A percentile compares a stretch with the other conserved stretches of the same genome.
These are phyloP conservation scores for Antennarius maculatus DNA, from an alignment of 2,797 vertebrate genomes.

Conservation along the genomic window DNA sequence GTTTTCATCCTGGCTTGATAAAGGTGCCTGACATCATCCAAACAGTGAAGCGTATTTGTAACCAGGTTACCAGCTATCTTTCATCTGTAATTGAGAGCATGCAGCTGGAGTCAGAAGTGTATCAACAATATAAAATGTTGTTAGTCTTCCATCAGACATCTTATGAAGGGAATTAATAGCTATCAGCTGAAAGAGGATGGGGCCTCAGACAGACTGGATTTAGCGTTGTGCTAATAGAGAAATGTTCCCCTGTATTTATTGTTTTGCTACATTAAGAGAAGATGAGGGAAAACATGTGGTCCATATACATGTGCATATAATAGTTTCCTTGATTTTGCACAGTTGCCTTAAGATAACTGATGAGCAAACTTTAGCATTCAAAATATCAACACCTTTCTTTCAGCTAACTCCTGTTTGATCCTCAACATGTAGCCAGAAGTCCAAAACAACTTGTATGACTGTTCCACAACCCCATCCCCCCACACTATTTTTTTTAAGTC, in stretches of 20 bases:
- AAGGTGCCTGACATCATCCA: constrained; percentile 84
- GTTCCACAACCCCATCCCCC: neutral
- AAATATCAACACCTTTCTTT: constrained; percentile 13
- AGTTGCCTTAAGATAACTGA: neutral
- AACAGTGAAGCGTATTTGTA: constrained; percentile 81
- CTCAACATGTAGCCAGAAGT: constrained; percentile 4
- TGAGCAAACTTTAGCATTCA: constrained; percentile 8
- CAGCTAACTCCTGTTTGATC: constrained; percentile 15
- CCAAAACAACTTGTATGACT: constrained; percentile 8
- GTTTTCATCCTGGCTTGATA: constrained; percentile 74
- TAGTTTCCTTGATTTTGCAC: neutral
- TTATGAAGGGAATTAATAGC: constrained; percentile 84
- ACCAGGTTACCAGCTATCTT: constrained; percentile 83
- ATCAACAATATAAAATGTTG: constrained; percentile 82
- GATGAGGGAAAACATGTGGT: constrained; percentile 18
- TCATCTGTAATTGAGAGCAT: constrained; percentile 82
- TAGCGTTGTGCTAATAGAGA: constrained; percentile 72
- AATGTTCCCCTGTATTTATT: constrained; percentile 73
- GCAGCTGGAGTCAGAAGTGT: constrained; percentile 80
- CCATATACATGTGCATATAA: constrained; percentile 7
- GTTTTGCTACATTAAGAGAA: constrained; percentile 50
- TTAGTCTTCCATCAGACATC: constrained; percentile 84
- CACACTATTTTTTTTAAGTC: neutral
- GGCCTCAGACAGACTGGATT: constrained; percentile 64
- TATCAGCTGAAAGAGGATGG: constrained; percentile 72